These are phyloP conservation scores for Leucosticte australis DNA, from an alignment of 2,113 vertebrate species.

Conservation along the genomic window DNA sequence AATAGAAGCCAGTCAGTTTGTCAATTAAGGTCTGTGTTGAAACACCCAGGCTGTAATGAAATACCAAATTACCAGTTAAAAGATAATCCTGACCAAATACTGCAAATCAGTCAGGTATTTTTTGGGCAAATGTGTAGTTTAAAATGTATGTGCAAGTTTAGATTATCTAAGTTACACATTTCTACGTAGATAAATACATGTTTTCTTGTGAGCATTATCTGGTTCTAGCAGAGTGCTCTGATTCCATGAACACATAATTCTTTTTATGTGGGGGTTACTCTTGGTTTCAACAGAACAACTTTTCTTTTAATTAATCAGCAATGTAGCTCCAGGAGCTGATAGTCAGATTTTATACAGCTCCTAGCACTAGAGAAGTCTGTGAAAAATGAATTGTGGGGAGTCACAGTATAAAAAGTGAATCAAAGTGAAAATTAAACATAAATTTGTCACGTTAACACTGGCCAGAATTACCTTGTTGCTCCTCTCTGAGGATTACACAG, in stretches of 20 bases:
- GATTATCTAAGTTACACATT: neutral
- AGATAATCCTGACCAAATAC: neutral
- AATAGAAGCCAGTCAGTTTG: conserved; percentile 44
- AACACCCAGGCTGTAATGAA: conserved; percentile 33
- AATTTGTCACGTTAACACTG: conserved; percentile 21
- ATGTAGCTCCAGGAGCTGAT: neutral
- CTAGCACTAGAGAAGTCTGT: neutral
- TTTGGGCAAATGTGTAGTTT: neutral
- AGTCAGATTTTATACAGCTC: neutral
- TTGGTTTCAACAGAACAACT: neutral
- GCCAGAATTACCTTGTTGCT: conserved; percentile 7
- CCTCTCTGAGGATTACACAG: neutral
- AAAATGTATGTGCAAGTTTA: neutral
- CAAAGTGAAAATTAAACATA: conserved; percentile 47
- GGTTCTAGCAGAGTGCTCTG: neutral
- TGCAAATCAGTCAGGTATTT: neutral
- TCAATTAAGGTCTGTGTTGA: conserved; percentile 46
- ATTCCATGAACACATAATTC: neutral
- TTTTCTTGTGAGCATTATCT: neutral
- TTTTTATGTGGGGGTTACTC: neutral
- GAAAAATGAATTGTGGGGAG: neutral
- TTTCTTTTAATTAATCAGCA: neutral
- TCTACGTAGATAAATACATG: neutral
- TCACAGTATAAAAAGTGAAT: conserved; percentile 42
- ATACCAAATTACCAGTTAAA: conserved; percentile 24